Evolutionary conservation across 2,888 invertebrate species (phyloP).

Genomic region (Epistrophella euchroma): DNA sequence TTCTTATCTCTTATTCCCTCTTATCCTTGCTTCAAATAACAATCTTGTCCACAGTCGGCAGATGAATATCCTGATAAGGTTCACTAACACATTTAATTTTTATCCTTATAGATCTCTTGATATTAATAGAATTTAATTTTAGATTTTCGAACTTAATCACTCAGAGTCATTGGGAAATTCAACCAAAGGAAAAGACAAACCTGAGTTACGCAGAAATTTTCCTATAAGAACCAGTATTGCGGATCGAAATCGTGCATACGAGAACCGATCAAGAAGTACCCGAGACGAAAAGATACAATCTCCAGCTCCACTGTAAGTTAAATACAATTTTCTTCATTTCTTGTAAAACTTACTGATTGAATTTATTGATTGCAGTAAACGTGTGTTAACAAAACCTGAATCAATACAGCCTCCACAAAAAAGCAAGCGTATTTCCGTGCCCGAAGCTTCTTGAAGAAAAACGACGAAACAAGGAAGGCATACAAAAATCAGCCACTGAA

Average conservation of each 20-base stretch:
- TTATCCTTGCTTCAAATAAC: constrained; percentile 60
- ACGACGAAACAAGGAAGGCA: constrained; percentile 78
- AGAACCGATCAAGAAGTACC: constrained; percentile 89
- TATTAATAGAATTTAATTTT: constrained; percentile 57
- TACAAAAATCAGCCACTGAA: constrained; percentile 84
- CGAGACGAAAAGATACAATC: constrained; percentile 89
- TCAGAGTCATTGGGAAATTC: constrained; percentile 85
- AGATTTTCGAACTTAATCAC: constrained; percentile 83
- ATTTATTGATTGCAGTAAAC: constrained; percentile 84
- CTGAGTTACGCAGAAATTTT: constrained; percentile 86
- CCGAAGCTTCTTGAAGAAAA: constrained; percentile 81
- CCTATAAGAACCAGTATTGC: constrained; percentile 90
- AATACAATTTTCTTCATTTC: not conserved
- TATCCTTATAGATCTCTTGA: constrained; percentile 9
- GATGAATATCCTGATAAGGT: constrained; percentile 83
- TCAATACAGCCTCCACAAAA: constrained; percentile 78
- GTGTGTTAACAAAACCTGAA: constrained; percentile 85
- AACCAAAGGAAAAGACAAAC: constrained; percentile 85
- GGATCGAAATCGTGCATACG: constrained; percentile 90
- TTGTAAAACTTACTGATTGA: not conserved
- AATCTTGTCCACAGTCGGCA: constrained; percentile 71
- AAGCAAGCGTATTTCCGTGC: constrained; percentile 81
- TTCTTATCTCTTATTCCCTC: constrained; percentile 50
- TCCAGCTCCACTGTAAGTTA: constrained; percentile 88
- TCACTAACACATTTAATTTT: constrained; percentile 70